Conservation (phyloP, 1,140 invertebrate species). For the Apis dorsata region DNA sequence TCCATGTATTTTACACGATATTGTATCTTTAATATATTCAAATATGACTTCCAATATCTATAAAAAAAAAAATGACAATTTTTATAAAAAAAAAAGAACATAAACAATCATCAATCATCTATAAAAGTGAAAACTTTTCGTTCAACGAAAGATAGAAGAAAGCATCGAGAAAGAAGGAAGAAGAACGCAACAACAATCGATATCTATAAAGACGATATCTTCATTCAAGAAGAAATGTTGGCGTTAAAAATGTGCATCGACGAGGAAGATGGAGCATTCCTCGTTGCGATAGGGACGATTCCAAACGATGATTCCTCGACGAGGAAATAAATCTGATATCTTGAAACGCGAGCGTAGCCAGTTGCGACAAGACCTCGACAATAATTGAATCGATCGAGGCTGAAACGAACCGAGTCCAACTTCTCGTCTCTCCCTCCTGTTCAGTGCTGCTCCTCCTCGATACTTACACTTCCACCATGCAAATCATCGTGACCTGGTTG, state of each 20-base stretch:
- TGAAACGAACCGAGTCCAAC: constrained; percentile 23
- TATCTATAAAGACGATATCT: neutral
- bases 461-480: neutral
- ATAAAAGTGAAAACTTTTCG: no score
- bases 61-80: no score
- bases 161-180: no score
- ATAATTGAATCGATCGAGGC: constrained; percentile 39
- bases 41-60: no score
- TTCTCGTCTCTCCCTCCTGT: neutral
- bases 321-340: constrained; percentile 41
- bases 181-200: constrained; percentile 8
- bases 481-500: neutral
- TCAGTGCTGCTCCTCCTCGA: neutral
- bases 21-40: no score
- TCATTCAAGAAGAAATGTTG: neutral
- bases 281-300: constrained; percentile 9
- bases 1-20: no score
- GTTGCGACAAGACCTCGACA: constrained; percentile 23
- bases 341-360: constrained; percentile 6
- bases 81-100: no score
- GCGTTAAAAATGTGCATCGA: constrained; percentile 42
- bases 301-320: constrained; percentile 21
- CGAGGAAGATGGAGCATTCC: constrained; percentile 13
- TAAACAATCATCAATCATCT: no score
- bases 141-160: neutral